Evolutionary conservation across 2,888 invertebrate species (phyloP).

Genomic region (Apeira syringaria): DNA sequence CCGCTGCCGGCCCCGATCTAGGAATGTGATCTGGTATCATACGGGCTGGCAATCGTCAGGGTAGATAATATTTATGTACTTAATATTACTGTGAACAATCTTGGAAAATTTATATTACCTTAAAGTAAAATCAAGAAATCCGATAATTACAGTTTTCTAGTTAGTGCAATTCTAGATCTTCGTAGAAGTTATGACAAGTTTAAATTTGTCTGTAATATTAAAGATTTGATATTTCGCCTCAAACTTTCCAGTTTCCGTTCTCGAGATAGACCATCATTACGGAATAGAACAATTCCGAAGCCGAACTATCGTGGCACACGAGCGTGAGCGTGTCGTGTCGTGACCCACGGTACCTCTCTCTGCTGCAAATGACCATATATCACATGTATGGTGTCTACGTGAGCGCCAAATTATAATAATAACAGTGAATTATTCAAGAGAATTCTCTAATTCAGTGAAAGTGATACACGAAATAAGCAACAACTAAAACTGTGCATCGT

Average conservation of each 20-base stretch:
- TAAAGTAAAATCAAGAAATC: too few relatives aligned
- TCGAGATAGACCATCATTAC: constrained; percentile 17
- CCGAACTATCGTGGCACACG: constrained; percentile 6
- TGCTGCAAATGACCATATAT: constrained; percentile 24
- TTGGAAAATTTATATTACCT: too few relatives aligned
- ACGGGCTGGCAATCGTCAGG: too few relatives aligned
- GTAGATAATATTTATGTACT: too few relatives aligned
- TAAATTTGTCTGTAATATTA: neutral
- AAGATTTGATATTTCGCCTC: constrained; percentile 19
- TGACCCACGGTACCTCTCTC: constrained; percentile 11
- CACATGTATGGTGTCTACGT: constrained; percentile 16
- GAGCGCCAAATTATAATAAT: constrained; percentile 30
- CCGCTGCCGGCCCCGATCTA: neutral
- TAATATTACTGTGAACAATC: too few relatives aligned
- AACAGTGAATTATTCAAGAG: constrained; percentile 23
- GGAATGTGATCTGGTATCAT: constrained; percentile 10
- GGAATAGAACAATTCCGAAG: constrained; percentile 2
- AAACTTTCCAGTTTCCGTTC: constrained; percentile 11
- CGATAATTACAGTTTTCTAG: too few relatives aligned
- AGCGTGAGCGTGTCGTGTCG: too few relatives aligned
- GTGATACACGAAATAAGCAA: constrained; percentile 26
- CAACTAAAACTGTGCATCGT: constrained; percentile 21
- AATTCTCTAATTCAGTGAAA: constrained; percentile 31
- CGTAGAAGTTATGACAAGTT: too few relatives aligned
- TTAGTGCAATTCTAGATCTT: too few relatives aligned